phyloP scores from a whole-genome alignment of 2,888 invertebrate species.

The Eupithecia insigniata region DNA sequence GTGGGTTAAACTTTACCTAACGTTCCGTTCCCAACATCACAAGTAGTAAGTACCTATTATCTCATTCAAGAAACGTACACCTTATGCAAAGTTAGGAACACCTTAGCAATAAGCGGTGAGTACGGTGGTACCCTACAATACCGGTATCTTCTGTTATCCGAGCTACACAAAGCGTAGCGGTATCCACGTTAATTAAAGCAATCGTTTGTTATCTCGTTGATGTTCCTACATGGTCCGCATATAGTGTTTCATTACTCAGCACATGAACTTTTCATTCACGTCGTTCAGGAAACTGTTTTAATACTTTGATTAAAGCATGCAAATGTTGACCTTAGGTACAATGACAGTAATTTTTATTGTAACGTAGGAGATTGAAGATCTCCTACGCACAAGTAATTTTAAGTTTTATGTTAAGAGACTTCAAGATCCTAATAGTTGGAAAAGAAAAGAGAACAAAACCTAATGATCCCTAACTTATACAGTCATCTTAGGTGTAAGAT shows the following conservation, averaged over 20 bases:
- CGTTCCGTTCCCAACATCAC: not conserved
- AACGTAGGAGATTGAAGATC: no score
- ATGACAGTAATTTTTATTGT: no score
- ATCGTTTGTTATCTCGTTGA: conserved; percentile 19
- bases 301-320: no score
- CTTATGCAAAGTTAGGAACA: conserved; percentile 1
- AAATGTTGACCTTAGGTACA: no score
- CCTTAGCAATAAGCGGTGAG: conserved; percentile 1
- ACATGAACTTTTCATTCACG: not conserved
- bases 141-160: not conserved
- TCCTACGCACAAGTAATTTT: no score
- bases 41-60: not conserved
- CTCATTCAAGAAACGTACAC: not conserved
- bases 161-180: conserved; percentile 24
- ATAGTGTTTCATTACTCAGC: not conserved
- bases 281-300: not conserved
- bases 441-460: no score
- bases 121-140: not conserved
- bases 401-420: no score
- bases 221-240: not conserved
- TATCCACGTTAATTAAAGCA: conserved; percentile 23
- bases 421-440: no score
- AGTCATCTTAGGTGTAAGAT: no score
- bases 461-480: no score
- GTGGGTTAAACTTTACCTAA: not conserved